Percentiles rank a stretch among this genome's conserved stretches.
Conservation (phyloP, 1,140 invertebrate species). For the Drosophila setifemur region DNA sequence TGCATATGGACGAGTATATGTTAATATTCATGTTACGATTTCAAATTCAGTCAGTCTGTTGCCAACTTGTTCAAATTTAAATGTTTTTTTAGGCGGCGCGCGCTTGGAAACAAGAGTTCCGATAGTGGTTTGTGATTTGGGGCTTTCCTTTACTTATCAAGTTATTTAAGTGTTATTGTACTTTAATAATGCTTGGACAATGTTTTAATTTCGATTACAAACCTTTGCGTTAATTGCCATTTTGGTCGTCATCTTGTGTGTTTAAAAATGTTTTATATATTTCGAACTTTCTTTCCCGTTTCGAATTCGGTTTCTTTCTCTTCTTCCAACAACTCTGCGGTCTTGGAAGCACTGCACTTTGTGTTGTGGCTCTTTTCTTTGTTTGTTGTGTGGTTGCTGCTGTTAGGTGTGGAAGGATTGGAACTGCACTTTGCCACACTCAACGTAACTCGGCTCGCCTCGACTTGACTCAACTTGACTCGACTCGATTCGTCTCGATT, state of each 20-base stretch:
- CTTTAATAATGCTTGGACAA: no score
- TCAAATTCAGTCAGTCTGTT: slow-evolving; percentile 17
- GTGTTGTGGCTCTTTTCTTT: neutral
- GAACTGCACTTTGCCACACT: slow-evolving; percentile 19
- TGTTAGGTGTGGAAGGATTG: neutral
- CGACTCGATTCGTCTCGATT: neutral
- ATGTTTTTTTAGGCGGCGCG: neutral
- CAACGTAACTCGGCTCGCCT: neutral
- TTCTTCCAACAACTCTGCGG: neutral
- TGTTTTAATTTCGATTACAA: slow-evolving; percentile 28
- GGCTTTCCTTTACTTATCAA: no score
- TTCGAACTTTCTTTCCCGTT: slow-evolving; percentile 26
- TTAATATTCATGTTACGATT: slow-evolving; percentile 5
- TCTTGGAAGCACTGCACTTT: slow-evolving; percentile 42
- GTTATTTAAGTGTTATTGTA: no score
- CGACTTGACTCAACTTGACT: no score
- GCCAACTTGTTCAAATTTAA: slow-evolving; percentile 27
- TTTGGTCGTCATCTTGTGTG: slow-evolving; percentile 68
- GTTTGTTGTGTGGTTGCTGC: neutral
- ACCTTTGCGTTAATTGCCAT: slow-evolving; percentile 80
- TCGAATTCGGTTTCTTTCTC: neutral
- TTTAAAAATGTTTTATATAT: no score
- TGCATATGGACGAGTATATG: no score
- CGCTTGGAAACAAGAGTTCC: neutral
- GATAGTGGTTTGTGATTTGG: neutral